Conservation (phyloP, 2,113 vertebrate species). For the Crotalus helleri region DNA sequence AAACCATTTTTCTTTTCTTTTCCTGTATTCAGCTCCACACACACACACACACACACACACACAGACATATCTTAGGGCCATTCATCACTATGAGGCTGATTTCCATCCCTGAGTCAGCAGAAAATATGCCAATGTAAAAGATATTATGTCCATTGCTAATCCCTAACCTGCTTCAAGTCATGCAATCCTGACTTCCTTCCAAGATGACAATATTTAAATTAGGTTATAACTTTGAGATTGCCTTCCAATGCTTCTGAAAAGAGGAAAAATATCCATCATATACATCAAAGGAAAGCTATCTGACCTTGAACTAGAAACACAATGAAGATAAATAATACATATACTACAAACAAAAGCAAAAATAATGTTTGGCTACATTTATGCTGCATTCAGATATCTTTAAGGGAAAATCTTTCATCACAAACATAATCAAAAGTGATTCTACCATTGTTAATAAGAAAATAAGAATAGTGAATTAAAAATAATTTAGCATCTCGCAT, state of each 20-base stretch:
- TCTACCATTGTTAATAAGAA: background rate
- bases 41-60: no score
- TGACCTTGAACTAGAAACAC: background rate
- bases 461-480: background rate
- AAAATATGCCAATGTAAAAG: background rate
- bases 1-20: background rate
- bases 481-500: background rate
- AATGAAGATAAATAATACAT: background rate
- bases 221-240: background rate
- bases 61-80: background rate
- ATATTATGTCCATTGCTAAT: background rate
- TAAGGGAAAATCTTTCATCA: background rate
- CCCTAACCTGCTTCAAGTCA: background rate
- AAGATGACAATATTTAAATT: background rate
- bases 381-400: background rate
- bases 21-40: background rate
- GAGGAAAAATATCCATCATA: background rate
- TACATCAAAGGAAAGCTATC: background rate
- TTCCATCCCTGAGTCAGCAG: background rate
- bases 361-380: background rate
- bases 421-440: background rate
- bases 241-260: background rate
- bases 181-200: background rate
- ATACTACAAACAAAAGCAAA: background rate
- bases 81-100: background rate